Percentiles rank a stretch among this genome's conserved stretches.
These are phyloP conservation scores for Eupithecia subfuscata DNA, from an alignment of 2,888 invertebrate genomes.

Conservation along the genomic window DNA sequence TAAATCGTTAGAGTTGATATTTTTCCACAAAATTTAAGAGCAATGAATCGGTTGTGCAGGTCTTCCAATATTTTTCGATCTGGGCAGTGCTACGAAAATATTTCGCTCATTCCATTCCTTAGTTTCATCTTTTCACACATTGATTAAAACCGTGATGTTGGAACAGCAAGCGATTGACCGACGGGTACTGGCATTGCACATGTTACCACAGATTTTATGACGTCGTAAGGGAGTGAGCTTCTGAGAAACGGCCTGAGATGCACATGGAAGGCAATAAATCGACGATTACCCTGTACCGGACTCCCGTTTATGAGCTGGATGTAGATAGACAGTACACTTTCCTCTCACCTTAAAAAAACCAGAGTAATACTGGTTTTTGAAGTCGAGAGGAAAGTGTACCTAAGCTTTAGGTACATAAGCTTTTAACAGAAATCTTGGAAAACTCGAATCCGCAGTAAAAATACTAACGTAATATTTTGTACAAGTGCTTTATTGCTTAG, in stretches of 20 bases:
- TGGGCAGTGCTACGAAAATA: not conserved
- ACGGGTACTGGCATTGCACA: slow-evolving; percentile 69
- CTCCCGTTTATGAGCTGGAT: slow-evolving; percentile 31
- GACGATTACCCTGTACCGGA: slow-evolving; percentile 62
- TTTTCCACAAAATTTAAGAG: not conserved
- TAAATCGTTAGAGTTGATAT: not conserved
- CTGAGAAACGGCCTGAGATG: slow-evolving; percentile 72
- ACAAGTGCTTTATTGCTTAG: not conserved
- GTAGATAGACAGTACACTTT: slow-evolving; percentile 19
- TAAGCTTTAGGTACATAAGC: not conserved
- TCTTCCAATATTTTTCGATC: not conserved
- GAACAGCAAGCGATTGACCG: slow-evolving; percentile 45
- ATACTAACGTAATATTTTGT: not conserved
- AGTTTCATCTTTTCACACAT: slow-evolving; percentile 14
- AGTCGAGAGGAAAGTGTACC: not conserved
- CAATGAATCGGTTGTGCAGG: not conserved
- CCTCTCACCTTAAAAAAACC: slow-evolving; percentile 25
- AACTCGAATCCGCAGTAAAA: not conserved
- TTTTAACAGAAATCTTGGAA: not conserved
- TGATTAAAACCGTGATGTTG: slow-evolving; percentile 27
- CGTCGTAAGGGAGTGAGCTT: slow-evolving; percentile 76
- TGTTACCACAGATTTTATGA: slow-evolving; percentile 81
- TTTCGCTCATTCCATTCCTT: not conserved
- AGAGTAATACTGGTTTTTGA: not conserved
- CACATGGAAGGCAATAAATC: slow-evolving; percentile 78